These are phyloP conservation scores for Lepidurus packardi DNA, from an alignment of 1,140 invertebrate genomes.

Conservation along the genomic window DNA sequence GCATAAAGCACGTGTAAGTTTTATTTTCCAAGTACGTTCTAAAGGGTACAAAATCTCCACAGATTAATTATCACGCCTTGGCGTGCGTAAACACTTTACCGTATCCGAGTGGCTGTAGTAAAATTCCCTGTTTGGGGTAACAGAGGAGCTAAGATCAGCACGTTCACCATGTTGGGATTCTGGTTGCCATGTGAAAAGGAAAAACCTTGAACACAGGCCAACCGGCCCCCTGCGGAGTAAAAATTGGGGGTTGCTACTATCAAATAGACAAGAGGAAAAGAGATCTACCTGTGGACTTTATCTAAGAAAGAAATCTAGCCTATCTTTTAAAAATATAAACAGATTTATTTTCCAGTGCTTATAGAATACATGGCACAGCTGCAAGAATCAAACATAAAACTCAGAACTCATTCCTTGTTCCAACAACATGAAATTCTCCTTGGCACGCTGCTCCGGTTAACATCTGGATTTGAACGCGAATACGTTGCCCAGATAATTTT, in stretches of 20 bases:
- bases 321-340: background rate
- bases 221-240: background rate
- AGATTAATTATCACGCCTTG: background rate
- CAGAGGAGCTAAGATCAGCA: background rate
- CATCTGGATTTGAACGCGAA: background rate
- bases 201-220: background rate
- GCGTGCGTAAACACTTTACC: background rate
- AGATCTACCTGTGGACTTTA: no score
- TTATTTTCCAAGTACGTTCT: background rate
- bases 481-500: background rate
- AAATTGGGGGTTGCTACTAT: background rate
- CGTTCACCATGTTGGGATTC: background rate
- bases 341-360: background rate
- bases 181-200: background rate
- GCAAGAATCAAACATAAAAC: background rate
- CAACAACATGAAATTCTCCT: background rate
- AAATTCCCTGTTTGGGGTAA: background rate
- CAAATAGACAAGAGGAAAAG: background rate
- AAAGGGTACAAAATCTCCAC: background rate
- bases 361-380: background rate
- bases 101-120: background rate
- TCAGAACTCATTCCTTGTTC: background rate
- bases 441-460: background rate
- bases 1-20: background rate
- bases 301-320: no score